phyloP scores from a whole-genome alignment of 2,888 invertebrate species.

The Chironomus riparius region DNA sequence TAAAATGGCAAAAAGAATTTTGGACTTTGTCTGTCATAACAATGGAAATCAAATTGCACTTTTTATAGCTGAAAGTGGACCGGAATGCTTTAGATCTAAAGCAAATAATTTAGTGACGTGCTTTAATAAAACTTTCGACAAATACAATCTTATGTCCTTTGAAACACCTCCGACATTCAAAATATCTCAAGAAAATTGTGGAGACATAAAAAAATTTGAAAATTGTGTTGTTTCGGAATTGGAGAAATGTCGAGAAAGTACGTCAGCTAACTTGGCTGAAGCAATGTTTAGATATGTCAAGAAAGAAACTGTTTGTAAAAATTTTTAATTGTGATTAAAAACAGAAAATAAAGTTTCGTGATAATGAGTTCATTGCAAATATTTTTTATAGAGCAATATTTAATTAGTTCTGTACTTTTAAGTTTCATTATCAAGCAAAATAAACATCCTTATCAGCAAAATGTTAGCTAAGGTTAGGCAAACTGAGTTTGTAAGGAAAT shows the following conservation, averaged over 20 bases:
- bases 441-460: too few species aligned
- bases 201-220: conserved; percentile 15
- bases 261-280: conserved; percentile 70
- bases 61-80: conserved; percentile 73
- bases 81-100: conserved; percentile 58
- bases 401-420: too few species aligned
- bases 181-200: conserved; percentile 47
- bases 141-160: conserved; percentile 44
- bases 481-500: too few species aligned
- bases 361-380: too few species aligned
- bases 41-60: conserved; percentile 44
- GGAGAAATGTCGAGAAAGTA: conserved; percentile 61
- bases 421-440: too few species aligned
- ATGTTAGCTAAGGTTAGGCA: too few species aligned
- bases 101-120: conserved; percentile 54
- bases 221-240: conserved; percentile 33
- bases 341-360: too few species aligned
- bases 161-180: conserved; percentile 50
- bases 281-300: conserved; percentile 63
- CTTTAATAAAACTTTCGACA: conserved; percentile 51
- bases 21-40: conserved; percentile 66
- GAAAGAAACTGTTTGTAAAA: conserved; percentile 54
- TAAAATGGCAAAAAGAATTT: conserved; percentile 58
- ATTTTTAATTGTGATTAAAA: not conserved
- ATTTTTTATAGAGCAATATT: too few species aligned